Evolutionary conservation across 2,113 vertebrate species (phyloP).

Genomic region (Hippopotamus amphibius): DNA sequence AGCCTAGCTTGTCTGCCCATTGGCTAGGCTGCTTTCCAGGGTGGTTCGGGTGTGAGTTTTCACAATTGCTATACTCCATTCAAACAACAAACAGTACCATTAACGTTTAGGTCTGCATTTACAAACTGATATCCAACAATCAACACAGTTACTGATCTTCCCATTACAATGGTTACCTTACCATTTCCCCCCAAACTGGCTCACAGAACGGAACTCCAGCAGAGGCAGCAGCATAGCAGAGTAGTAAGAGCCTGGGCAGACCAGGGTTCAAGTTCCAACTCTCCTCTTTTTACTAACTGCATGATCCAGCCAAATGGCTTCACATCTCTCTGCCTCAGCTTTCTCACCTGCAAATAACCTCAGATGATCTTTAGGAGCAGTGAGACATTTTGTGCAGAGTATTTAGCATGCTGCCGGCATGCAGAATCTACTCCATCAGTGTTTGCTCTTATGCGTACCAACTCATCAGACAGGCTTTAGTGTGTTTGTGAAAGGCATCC

Average conservation of each 20-base stretch:
- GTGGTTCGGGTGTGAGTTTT: background rate
- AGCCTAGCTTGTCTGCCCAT: accelerated
- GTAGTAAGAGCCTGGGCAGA: background rate
- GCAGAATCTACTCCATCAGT: background rate
- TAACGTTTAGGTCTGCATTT: background rate
- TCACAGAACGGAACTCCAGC: background rate
- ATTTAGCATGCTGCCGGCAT: background rate
- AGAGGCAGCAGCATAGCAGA: background rate
- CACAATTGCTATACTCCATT: background rate
- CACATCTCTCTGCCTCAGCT: background rate
- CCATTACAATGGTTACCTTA: background rate
- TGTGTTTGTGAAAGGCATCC: background rate
- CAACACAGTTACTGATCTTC: background rate
- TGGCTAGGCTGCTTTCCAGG: background rate
- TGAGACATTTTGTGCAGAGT: background rate
- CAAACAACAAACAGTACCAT: background rate
- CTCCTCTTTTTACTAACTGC: background rate
- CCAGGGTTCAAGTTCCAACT: background rate
- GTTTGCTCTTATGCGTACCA: background rate
- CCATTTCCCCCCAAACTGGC: background rate
- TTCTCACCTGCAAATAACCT: background rate
- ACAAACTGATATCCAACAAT: background rate
- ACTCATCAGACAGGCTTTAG: background rate
- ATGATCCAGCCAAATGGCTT: background rate
- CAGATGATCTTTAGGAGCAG: background rate